Conservation (phyloP, 2,888 invertebrate genomes). For the Myopa tessellatipennis region DNA sequence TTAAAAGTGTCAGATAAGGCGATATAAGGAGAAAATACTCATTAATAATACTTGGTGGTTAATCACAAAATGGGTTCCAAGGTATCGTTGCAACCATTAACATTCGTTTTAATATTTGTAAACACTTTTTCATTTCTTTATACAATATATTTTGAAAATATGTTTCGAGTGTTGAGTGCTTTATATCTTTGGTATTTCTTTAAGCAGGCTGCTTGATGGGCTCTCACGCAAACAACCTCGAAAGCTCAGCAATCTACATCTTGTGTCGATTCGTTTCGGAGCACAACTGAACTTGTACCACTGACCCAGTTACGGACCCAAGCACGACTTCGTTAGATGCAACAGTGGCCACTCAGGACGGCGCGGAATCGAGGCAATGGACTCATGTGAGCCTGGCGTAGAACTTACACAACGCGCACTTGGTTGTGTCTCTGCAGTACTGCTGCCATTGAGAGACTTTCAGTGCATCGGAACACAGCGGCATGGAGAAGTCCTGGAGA, state of each 20-base stretch:
- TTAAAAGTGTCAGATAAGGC: no score
- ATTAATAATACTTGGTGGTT: no score
- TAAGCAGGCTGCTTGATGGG: background rate
- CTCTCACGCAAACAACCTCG: background rate
- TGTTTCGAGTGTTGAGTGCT: no score
- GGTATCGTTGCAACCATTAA: no score
- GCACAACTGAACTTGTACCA: constrained; percentile 64
- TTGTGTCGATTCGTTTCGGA: constrained; percentile 40
- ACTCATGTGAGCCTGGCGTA: background rate
- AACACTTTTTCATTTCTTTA: no score
- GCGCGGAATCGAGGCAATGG: constrained; percentile 8
- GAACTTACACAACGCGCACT: constrained; percentile 42
- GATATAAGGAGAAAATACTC: no score
- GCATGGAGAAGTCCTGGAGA: background rate
- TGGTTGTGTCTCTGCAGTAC: constrained; percentile 26
- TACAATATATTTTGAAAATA: no score
- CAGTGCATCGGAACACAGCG: background rate
- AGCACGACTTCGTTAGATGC: constrained; percentile 42
- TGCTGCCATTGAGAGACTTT: no score
- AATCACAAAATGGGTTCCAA: no score
- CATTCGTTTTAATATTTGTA: no score
- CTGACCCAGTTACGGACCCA: constrained; percentile 59
- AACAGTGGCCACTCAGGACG: constrained; percentile 42
- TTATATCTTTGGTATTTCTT: background rate
- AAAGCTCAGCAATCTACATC: constrained; percentile 26